phyloP scores from a whole-genome alignment of 2,113 vertebrate genomes.

The Mixornis gularis region DNA sequence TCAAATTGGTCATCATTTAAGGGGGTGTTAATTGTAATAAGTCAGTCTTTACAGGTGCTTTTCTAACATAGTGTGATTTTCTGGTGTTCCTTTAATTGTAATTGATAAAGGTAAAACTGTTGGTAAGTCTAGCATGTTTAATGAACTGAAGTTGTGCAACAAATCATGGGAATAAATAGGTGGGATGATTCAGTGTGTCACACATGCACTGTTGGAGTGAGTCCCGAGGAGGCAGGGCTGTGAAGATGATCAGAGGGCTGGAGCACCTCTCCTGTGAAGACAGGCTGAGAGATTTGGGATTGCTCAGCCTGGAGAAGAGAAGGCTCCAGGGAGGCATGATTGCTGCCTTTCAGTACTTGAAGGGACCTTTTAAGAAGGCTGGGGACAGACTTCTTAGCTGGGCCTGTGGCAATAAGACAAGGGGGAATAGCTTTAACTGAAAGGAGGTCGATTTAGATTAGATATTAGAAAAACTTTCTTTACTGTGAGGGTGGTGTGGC shows the following conservation, averaged over 20 bases:
- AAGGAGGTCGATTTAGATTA: neutral
- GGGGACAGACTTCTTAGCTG: neutral
- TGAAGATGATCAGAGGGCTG: neutral
- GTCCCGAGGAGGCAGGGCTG: neutral
- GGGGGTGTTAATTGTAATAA: neutral
- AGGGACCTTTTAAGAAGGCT: neutral
- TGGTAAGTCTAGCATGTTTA: neutral
- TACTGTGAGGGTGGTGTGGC: rapidly evolving
- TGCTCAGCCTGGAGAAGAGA: neutral
- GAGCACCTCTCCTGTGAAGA: neutral
- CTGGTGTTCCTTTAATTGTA: neutral
- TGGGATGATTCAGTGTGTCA: neutral
- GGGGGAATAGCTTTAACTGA: neutral
- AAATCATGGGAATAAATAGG: neutral
- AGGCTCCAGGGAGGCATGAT: neutral
- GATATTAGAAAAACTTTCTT: neutral
- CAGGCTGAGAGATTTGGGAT: neutral
- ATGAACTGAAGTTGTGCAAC: neutral
- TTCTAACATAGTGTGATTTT: neutral
- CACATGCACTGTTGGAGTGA: neutral
- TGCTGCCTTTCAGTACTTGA: neutral
- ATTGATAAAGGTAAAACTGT: neutral
- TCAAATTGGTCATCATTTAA: neutral
- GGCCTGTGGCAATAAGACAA: rapidly evolving
- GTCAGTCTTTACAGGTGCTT: neutral